Evolutionary conservation across 2,888 invertebrate species (phyloP).

Genomic region (Eupithecia tripunctaria): DNA sequence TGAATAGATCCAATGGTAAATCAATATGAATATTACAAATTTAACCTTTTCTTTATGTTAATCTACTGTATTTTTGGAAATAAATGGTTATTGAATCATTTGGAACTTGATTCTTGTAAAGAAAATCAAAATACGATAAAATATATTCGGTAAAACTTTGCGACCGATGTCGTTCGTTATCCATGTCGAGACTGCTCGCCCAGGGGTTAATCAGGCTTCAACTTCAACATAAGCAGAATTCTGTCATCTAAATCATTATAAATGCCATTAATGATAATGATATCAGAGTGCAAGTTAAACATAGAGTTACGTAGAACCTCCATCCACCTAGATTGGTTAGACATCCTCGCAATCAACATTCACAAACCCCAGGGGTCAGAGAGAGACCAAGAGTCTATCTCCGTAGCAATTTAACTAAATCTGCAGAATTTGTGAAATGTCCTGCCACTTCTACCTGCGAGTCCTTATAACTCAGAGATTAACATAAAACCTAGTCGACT

Average conservation of each 20-base stretch:
- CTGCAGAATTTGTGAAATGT: slow-evolving; percentile 29
- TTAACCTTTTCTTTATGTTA: too few relatives aligned
- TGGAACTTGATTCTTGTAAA: too few relatives aligned
- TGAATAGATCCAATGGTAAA: too few relatives aligned
- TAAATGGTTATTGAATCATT: too few relatives aligned
- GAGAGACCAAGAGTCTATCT: slow-evolving; percentile 7
- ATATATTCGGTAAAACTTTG: too few relatives aligned
- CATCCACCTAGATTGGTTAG: not conserved
- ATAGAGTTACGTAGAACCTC: not conserved
- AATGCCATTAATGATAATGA: not conserved
- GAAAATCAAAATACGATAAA: too few relatives aligned
- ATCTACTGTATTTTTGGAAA: too few relatives aligned
- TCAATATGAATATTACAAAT: too few relatives aligned
- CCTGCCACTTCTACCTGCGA: slow-evolving; percentile 24
- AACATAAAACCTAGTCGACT: slow-evolving; percentile 21
- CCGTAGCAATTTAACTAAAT: slow-evolving; percentile 22
- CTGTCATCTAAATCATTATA: not conserved
- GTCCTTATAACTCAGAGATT: slow-evolving; percentile 34
- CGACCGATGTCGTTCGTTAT: too few relatives aligned
- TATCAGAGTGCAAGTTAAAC: not conserved
- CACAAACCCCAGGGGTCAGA: not conserved
- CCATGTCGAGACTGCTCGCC: too few relatives aligned
- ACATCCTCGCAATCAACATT: not conserved
- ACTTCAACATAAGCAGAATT: not conserved
- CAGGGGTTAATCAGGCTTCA: too few relatives aligned